A percentile compares a stretch with the other conserved stretches of the same genome.
Evolutionary conservation across 2,797 vertebrate species (phyloP).

Genomic region (Acanthurus leucopareius): DNA sequence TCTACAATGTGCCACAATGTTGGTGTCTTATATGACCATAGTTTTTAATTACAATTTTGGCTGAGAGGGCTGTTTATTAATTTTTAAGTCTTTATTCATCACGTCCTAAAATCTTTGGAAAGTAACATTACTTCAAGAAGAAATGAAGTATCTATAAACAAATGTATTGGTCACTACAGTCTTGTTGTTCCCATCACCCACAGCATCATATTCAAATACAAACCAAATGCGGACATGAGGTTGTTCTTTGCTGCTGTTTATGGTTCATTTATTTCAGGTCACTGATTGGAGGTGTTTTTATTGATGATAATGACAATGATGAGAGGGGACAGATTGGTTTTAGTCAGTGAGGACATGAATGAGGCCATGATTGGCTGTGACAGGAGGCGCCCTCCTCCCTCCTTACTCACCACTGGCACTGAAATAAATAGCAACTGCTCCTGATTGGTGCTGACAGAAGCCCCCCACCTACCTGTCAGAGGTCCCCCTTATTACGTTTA

Average conservation of each 20-base stretch:
- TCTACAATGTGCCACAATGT: background rate
- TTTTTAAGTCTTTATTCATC: background rate
- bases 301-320: slow-evolving; percentile 10
- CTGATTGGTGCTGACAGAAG: slow-evolving; percentile 41
- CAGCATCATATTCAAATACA: background rate
- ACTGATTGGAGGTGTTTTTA: background rate
- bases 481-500: background rate
- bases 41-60: background rate
- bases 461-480: slow-evolving; percentile 27
- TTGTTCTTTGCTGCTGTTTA: background rate
- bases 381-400: slow-evolving; percentile 21
- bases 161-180: background rate
- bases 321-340: slow-evolving; percentile 11
- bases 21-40: background rate
- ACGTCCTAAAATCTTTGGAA: background rate
- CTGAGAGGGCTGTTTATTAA: background rate
- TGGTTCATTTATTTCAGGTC: background rate
- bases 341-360: slow-evolving; percentile 19
- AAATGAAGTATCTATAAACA: background rate
- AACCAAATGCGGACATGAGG: background rate
- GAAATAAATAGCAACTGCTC: background rate
- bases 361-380: slow-evolving; percentile 31
- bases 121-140: background rate
- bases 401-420: slow-evolving; percentile 27
- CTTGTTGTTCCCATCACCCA: background rate